A percentile compares a stretch with the other conserved stretches of the same genome.
These are phyloP conservation scores for Pipistrellus pipistrellus DNA, from an alignment of 2,797 vertebrate genomes.

Conservation along the genomic window DNA sequence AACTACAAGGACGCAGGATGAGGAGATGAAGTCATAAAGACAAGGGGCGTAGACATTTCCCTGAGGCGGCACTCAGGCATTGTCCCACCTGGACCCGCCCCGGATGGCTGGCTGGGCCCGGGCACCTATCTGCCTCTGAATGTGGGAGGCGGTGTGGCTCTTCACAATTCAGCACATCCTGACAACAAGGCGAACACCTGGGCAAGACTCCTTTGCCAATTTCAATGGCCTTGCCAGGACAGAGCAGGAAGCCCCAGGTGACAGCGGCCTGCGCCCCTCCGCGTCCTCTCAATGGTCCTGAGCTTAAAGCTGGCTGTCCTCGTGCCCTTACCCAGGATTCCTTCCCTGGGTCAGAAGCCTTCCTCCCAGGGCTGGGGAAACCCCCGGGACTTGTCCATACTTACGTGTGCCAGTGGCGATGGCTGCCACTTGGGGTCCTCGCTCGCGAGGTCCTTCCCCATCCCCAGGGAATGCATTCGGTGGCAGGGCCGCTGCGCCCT, in stretches of 20 bases:
- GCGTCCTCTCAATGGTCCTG: not conserved
- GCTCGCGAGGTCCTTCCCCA: slow-evolving; percentile 91
- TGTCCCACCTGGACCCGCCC: too few species aligned
- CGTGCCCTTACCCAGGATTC: fast-evolving
- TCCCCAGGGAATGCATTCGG: slow-evolving; percentile 86
- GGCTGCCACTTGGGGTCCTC: slow-evolving; percentile 86
- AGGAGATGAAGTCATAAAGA: slow-evolving; percentile 19
- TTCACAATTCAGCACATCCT: not conserved
- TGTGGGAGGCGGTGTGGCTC: not conserved
- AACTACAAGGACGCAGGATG: not conserved
- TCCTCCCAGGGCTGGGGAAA: not conserved
- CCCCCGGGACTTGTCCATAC: slow-evolving; percentile 11
- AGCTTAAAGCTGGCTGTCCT: not conserved
- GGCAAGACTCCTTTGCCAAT: not conserved
- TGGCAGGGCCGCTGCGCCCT: slow-evolving; percentile 82
- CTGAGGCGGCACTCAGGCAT: not conserved
- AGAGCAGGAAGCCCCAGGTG: not conserved
- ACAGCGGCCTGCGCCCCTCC: not conserved
- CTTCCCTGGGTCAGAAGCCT: not conserved
- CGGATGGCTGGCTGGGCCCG: not conserved
- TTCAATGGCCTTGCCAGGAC: not conserved
- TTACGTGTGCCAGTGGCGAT: slow-evolving; percentile 85
- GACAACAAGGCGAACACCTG: not conserved
- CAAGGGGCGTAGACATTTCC: not conserved
- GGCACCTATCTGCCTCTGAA: not conserved